Base-by-base conservation (phyloP, 2,113 vertebrate species). In the Melanerpes aurifrons region DNA sequence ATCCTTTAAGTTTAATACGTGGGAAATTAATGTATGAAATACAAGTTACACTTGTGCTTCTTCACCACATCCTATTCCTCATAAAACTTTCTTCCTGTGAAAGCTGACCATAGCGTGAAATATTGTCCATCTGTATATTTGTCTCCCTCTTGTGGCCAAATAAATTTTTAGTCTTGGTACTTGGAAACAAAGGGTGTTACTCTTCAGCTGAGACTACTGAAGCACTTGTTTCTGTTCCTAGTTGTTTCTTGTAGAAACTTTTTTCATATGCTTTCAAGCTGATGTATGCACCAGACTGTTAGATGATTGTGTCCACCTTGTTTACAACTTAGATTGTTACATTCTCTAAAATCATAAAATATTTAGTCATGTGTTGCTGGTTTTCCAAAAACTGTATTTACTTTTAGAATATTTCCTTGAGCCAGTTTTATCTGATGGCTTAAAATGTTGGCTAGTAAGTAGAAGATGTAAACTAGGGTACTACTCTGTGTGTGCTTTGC, bases 81-180 rank as follows among this genome's bases (percentile, higher is more conserved):
- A 10, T 48, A n/a, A 26, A 56, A 16, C 57, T 64, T 64, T 24
- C 3, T 58, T 15, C 32, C 4, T 4, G 7, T 15, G 31, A 67
- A 63, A 91, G 11, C 6, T 3, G 15, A n/a, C 17, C 1, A 6
- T 26, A 7, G 16, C 1, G 6, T 56, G 22, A 56, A 73, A 24
- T 47, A 31, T 1, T 21, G 35, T 67, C 81, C 31, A 2, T 48
- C 45, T 43, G 35, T 68, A 16, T 48, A 18, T 95, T 91, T 95
- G 95, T 96, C 96, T 95, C 93, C 94, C 89, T 74, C 93, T 80
- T 68, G 64, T 86, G 96, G 87, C 61, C 71, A 28, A 72, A 68
- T 8, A 54, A 4, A 13, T 56, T 32, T 87, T 70, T 63, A 74
- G 66, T 45, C 12, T 16, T 71, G 18, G 7, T 53, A 6, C 17